Evolutionary conservation across 2,113 vertebrate species (phyloP).

Genomic region (Ibidorhyncha struthersii): DNA sequence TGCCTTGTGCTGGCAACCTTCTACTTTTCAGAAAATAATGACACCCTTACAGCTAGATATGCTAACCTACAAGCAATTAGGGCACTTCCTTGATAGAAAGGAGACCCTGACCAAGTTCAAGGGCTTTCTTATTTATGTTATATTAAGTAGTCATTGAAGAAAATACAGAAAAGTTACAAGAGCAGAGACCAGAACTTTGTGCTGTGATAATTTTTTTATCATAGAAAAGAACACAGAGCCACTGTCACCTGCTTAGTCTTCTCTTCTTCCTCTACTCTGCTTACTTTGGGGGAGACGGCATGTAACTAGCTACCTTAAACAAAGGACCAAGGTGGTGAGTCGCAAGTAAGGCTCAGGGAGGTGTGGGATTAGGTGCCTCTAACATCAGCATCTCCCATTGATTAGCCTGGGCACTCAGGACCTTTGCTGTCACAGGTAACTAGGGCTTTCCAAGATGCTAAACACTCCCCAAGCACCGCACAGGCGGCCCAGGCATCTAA

Average conservation of each 20-base stretch:
- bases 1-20: background rate
- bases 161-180: background rate
- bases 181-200: background rate
- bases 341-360: background rate
- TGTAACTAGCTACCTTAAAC: background rate
- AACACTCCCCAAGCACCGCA: background rate
- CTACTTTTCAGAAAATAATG: background rate
- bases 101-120: background rate
- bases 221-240: background rate
- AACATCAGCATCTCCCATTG: background rate
- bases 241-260: background rate
- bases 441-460: constrained; percentile 1
- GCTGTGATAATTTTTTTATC: background rate
- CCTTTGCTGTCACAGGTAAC: background rate
- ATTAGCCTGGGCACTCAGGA: background rate
- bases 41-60: background rate
- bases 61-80: background rate
- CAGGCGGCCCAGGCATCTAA: background rate
- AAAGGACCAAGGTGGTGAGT: background rate
- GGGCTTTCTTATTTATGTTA: background rate
- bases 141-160: background rate
- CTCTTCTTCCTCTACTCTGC: background rate
- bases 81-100: background rate
- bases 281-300: background rate
- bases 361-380: background rate